phyloP scores from a whole-genome alignment of 2,888 invertebrate genomes.

The Leucophora obtusa region DNA sequence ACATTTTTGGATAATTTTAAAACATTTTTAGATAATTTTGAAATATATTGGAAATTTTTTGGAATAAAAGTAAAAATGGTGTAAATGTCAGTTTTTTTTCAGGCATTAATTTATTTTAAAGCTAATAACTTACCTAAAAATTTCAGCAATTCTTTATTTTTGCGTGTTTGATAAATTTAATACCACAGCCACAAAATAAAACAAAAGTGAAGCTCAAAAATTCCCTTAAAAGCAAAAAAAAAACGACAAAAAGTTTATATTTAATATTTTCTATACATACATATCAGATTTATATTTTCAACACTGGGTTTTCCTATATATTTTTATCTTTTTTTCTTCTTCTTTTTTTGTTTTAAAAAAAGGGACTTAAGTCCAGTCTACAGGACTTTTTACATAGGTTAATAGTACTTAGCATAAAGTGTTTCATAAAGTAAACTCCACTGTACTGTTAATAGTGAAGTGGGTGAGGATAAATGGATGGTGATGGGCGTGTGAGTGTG shows the following conservation, averaged over 20 bases:
- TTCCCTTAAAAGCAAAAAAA: constrained; percentile 31
- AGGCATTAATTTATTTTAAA: neutral
- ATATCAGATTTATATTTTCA: constrained; percentile 34
- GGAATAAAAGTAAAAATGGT: too few relatives aligned
- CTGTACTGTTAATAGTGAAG: neutral
- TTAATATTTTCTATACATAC: constrained; percentile 48
- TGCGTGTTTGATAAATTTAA: neutral
- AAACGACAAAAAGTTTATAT: constrained; percentile 44
- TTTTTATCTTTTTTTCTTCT: constrained; percentile 2
- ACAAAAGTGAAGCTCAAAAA: neutral
- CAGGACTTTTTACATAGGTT: constrained; percentile 4
- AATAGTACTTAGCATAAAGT: constrained; percentile 5
- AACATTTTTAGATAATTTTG: too few relatives aligned
- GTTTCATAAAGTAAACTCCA: neutral
- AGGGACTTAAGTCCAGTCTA: neutral
- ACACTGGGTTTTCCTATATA: constrained; percentile 27
- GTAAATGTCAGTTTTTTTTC: too few relatives aligned
- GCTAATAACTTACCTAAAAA: neutral
- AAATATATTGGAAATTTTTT: too few relatives aligned
- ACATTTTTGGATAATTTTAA: too few relatives aligned
- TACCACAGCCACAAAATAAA: neutral
- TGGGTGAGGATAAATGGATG: neutral
- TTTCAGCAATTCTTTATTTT: neutral
- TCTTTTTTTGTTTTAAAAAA: constrained; percentile 20
- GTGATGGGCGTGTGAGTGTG: neutral